A percentile compares a stretch with the other conserved stretches of the same genome.
Evolutionary conservation across 2,797 vertebrate genomes (phyloP).

Genomic region (Arnoldichthys spilopterus): DNA sequence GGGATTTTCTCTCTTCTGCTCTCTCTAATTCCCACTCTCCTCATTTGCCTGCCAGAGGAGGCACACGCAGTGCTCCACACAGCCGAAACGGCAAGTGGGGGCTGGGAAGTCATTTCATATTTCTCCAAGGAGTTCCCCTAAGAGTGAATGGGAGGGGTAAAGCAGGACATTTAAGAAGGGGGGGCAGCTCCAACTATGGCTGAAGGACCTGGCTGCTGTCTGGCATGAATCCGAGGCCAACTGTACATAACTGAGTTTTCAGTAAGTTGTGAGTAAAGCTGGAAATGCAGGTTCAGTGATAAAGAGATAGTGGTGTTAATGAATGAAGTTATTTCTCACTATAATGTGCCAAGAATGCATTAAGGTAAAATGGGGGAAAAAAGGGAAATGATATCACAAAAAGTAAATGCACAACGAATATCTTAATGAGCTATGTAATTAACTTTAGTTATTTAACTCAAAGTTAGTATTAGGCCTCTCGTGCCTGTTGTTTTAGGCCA

Average conservation of each 20-base stretch:
- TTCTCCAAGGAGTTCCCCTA: slow-evolving; percentile 43
- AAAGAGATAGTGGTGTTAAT: background rate
- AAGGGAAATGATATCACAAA: background rate
- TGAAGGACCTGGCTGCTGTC: slow-evolving; percentile 17
- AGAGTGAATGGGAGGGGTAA: slow-evolving; percentile 34
- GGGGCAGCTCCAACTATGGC: slow-evolving; percentile 37
- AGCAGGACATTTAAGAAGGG: slow-evolving; percentile 38
- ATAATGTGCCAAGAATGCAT: background rate
- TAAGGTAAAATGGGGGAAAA: background rate
- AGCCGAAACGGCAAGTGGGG: slow-evolving; percentile 20
- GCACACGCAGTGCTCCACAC: slow-evolving; percentile 36
- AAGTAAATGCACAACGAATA: background rate
- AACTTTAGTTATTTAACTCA: too few species aligned
- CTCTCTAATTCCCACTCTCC: slow-evolving; percentile 55
- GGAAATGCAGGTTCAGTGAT: background rate
- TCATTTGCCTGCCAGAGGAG: slow-evolving; percentile 41
- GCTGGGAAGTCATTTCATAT: slow-evolving; percentile 34
- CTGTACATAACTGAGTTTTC: background rate
- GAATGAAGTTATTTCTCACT: background rate
- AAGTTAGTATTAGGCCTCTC: background rate
- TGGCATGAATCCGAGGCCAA: background rate
- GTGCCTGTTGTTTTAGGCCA: too few species aligned
- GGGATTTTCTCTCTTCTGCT: slow-evolving; percentile 60
- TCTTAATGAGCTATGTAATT: too few species aligned
- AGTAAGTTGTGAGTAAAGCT: background rate